Evolutionary conservation across 2,113 vertebrate species (phyloP).

Genomic region (Uria lomvia): DNA sequence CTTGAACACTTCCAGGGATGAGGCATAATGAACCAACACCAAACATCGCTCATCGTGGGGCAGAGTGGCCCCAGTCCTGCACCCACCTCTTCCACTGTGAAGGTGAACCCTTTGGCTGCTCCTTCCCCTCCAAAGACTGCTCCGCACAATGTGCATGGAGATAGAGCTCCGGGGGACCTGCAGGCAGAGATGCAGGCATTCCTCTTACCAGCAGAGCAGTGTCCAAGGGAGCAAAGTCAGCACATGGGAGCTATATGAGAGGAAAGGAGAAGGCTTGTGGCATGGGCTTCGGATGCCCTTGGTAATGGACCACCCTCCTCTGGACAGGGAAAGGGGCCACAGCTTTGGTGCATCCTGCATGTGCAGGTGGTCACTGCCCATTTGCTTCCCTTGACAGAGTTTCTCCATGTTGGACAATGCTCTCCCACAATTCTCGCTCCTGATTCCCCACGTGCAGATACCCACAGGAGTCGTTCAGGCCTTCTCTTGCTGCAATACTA

Average conservation of each 20-base stretch:
- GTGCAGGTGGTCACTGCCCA: fast-evolving
- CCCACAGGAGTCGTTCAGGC: not conserved
- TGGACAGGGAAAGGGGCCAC: not conserved
- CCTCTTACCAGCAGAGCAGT: not conserved
- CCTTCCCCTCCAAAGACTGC: fast-evolving
- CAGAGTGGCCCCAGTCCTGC: fast-evolving
- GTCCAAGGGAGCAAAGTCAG: not conserved
- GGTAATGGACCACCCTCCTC: not conserved
- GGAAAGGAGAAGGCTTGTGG: not conserved
- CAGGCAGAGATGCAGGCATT: fast-evolving
- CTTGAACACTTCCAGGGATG: too few species aligned
- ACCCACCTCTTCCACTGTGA: not conserved
- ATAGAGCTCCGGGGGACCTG: not conserved
- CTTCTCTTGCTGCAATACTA: not conserved
- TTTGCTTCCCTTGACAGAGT: not conserved
- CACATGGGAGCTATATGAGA: fast-evolving
- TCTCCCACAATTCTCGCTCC: not conserved
- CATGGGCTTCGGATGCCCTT: too few species aligned
- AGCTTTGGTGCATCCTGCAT: not conserved
- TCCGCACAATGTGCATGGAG: fast-evolving
- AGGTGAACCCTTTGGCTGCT: not conserved
- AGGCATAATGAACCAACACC: not conserved
- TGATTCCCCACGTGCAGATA: fast-evolving
- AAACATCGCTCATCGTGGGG: not conserved
- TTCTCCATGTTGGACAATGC: not conserved